phyloP scores from a whole-genome alignment of 2,888 invertebrate species.

The Ennomos erosarius region DNA sequence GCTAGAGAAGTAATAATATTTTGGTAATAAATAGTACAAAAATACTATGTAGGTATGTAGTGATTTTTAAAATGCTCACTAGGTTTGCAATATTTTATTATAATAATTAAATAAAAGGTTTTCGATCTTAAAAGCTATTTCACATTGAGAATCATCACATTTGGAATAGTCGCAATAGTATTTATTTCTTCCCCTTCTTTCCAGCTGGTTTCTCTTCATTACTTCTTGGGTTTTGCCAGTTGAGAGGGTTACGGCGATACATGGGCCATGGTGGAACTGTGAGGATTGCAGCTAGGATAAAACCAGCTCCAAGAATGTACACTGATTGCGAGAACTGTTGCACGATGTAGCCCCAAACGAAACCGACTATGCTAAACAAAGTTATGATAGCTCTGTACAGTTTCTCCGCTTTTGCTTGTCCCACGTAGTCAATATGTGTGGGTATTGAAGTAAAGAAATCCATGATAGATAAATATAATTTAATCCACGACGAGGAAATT shows the following conservation, averaged over 20 bases:
- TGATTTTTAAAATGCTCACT: slow-evolving; percentile 10
- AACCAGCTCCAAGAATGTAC: slow-evolving; percentile 96
- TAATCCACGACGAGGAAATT: slow-evolving; percentile 34
- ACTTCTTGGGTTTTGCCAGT: slow-evolving; percentile 92
- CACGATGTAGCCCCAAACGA: slow-evolving; percentile 96
- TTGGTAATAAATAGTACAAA: no score
- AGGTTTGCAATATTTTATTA: slow-evolving; percentile 8
- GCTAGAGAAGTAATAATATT: no score
- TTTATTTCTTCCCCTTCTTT: slow-evolving; percentile 84
- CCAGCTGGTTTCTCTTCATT: slow-evolving; percentile 74
- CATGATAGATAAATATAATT: slow-evolving; percentile 54
- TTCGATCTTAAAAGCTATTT: slow-evolving; percentile 31
- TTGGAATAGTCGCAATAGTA: background rate
- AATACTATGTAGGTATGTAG: background rate
- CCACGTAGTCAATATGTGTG: slow-evolving; percentile 91
- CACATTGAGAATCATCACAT: slow-evolving; percentile 32
- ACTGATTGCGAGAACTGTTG: slow-evolving; percentile 98
- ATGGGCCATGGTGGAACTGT: slow-evolving; percentile 99
- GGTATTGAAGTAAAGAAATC: slow-evolving; percentile 80
- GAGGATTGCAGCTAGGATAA: slow-evolving; percentile 92
- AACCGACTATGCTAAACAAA: slow-evolving; percentile 95
- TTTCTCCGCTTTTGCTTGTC: slow-evolving; percentile 95
- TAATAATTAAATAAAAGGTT: slow-evolving; percentile 27
- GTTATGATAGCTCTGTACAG: slow-evolving; percentile 95
- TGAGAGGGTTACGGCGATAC: slow-evolving; percentile 94